Conservation (phyloP, 64 coral and sea anemone genomes). For the Montipora capricornis region DNA sequence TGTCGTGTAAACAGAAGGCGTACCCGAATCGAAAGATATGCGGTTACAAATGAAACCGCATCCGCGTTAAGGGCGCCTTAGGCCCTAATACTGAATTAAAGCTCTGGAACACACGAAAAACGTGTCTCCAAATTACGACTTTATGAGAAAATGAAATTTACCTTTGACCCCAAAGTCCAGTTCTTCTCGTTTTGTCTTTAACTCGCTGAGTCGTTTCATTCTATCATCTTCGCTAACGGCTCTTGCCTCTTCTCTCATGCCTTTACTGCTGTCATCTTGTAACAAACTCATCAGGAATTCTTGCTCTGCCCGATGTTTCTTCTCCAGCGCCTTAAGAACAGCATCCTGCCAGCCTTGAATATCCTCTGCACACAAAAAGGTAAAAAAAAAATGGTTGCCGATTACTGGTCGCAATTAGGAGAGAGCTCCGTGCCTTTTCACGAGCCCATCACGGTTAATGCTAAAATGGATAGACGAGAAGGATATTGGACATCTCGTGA, state of each 20-base stretch:
- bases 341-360: conserved; percentile 88
- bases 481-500: too few species aligned
- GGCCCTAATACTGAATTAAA: too few species aligned
- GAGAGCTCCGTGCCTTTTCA: too few species aligned
- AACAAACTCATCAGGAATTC: conserved; percentile 78
- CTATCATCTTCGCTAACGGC: conserved; percentile 80
- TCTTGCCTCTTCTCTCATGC: conserved; percentile 83
- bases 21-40: too few species aligned
- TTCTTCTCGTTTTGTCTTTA: conserved; percentile 91
- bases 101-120: too few species aligned
- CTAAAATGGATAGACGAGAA: too few species aligned
- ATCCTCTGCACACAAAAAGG: conserved; percentile 50
- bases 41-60: too few species aligned
- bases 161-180: conserved; percentile 99
- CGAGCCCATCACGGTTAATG: too few species aligned
- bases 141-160: neutral
- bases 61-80: accelerated
- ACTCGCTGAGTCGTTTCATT: conserved; percentile 78
- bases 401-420: too few species aligned
- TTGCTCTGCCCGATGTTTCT: conserved; percentile 88
- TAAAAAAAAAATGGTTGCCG: too few species aligned
- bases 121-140: too few species aligned
- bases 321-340: conserved; percentile 91
- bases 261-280: conserved; percentile 77
- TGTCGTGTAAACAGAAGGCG: too few species aligned